Evolutionary conservation across 2,113 vertebrate genomes (phyloP).

Genomic region (Solenodon paradoxus): DNA sequence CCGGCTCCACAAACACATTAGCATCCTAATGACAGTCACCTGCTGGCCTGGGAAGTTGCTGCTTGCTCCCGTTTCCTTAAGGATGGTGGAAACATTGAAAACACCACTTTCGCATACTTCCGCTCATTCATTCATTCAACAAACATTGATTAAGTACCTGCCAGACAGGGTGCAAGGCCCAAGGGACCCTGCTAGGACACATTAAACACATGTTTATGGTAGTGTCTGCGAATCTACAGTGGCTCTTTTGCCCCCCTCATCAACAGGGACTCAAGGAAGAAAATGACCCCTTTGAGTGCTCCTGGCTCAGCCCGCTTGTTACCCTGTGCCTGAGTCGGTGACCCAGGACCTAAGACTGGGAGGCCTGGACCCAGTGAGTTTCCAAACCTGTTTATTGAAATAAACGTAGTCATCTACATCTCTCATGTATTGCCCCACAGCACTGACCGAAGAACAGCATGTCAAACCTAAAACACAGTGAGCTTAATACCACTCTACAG

Average conservation of each 20-base stretch:
- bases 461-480: neutral
- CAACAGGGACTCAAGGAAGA: neutral
- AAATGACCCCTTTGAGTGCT: neutral
- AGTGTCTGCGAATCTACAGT: neutral
- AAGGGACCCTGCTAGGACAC: neutral
- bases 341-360: neutral
- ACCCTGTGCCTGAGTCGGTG: neutral
- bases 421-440: neutral
- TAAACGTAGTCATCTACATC: neutral
- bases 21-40: conserved; percentile 48
- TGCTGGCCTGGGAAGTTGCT: conserved; percentile 20
- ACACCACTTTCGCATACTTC: conserved; percentile 24
- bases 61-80: conserved; percentile 34
- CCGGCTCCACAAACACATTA: conserved; percentile 57
- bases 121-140: conserved; percentile 33
- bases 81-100: conserved; percentile 45
- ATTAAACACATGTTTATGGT: neutral
- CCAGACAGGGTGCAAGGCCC: neutral
- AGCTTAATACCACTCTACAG: neutral
- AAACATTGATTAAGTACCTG: conserved; percentile 33
- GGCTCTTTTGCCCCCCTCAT: neutral
- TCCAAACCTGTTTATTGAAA: neutral
- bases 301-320: neutral
- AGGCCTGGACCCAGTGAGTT: neutral
- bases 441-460: neutral